Evolutionary conservation across 1,140 invertebrate genomes (phyloP).

Genomic region (Carcinoscorpius rotundicauda): DNA sequence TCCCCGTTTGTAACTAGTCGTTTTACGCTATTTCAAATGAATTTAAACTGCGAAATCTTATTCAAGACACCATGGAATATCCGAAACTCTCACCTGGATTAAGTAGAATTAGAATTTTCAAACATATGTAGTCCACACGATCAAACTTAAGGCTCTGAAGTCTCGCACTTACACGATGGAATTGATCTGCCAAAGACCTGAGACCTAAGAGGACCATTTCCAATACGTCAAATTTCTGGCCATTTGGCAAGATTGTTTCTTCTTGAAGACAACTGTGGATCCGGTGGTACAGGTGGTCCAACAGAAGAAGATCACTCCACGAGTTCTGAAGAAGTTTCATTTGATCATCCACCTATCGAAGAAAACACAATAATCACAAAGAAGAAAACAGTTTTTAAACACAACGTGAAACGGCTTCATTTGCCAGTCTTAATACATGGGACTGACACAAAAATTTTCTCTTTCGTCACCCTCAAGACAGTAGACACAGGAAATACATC

Average conservation of each 20-base stretch:
- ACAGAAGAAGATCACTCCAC: slow-evolving; percentile 92
- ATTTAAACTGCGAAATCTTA: too few species aligned
- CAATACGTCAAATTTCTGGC: slow-evolving; percentile 86
- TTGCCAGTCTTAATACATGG: too few species aligned
- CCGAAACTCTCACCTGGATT: too few species aligned
- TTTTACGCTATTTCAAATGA: too few species aligned
- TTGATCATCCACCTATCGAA: slow-evolving; percentile 84
- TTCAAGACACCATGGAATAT: too few species aligned
- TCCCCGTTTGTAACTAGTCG: too few species aligned
- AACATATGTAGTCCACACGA: slow-evolving; percentile 86
- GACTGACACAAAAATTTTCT: too few species aligned
- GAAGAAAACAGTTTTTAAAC: too few species aligned
- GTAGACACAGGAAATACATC: too few species aligned
- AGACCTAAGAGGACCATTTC: slow-evolving; percentile 81
- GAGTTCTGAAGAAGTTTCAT: slow-evolving; percentile 95
- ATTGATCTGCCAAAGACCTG: slow-evolving; percentile 68
- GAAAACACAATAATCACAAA: too few species aligned
- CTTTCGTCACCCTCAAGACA: too few species aligned
- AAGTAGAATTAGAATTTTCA: slow-evolving; percentile 84
- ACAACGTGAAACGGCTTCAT: too few species aligned
- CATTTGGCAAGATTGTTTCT: slow-evolving; percentile 81
- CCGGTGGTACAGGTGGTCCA: slow-evolving; percentile 90
- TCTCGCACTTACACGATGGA: slow-evolving; percentile 79
- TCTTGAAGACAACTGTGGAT: slow-evolving; percentile 85
- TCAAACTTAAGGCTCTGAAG: slow-evolving; percentile 89